Evolutionary conservation across 2,797 vertebrate species (phyloP), one percentile per base, ranked within the genome.

Genomic region (Pitangus sulphuratus): DNA sequence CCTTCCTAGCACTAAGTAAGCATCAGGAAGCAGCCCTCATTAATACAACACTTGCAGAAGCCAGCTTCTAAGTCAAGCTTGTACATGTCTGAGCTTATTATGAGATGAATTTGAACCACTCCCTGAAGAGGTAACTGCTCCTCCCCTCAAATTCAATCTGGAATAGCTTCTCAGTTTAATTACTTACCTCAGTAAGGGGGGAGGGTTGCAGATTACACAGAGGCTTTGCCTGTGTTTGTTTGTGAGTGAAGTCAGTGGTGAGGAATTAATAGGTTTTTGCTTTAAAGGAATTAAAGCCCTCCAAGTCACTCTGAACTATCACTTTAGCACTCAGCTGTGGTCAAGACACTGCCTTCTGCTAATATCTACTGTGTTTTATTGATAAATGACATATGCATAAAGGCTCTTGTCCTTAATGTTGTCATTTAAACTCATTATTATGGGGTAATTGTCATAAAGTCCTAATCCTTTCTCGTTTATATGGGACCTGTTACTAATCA

Each of bases 11-110:
- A 8, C 74, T 56, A 81, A 69, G 72, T 65, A 92, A 88, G 85
- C 93, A 90, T 66, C 39, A 76, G 76, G 89, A 80, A 95, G 37
- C 87, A 96, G 90, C 77, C 80, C 80, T 96, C 74, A 84, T 96
- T 96, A 95, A 79, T 39, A 60, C 26, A 58, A 80, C 62, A 84
- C 93, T 74, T 93, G 62, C 60, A 91, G 85, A 62, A 95, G 62
- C 30, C 74, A 81, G 48, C 26, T 93, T 84, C 74, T 60, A 74
- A 89, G 18, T 89, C 96, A 95, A 84, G 95, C 40, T 81, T 57
- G 44, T 90, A 79, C 96, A 93, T 35, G 96, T 54, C 81, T 74
- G n/a, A 37, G 64, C 16, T 90, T 54, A 37, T 11, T 39, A 78
- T 39, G 87, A 91, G 77, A 45, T 82, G 48, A 82, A 64, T 91